Evolutionary conservation across 2,888 invertebrate species (phyloP), one percentile per base, ranked within the genome.

Genomic region (Hedya salicella): DNA sequence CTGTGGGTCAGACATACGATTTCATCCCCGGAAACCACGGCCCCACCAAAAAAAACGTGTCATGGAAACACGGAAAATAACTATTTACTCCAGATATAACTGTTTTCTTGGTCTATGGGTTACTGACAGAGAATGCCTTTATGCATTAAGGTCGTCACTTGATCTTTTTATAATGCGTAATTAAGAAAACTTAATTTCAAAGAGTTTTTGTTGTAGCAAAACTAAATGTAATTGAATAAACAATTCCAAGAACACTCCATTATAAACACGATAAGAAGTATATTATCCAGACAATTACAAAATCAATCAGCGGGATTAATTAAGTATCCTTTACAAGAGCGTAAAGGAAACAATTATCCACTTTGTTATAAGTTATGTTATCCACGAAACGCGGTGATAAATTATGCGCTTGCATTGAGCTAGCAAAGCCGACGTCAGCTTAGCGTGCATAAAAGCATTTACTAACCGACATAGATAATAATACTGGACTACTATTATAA

Each of bases 381-480:
- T 57, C 59, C 48, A 60, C 39, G 21, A 39, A 48, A 14, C 13
- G 19, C 16, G 44, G n/a, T 57, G 19, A 63, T 63, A 63, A 56
- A 49, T 56, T 49, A 53, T 54, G 53, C 44, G 61, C 32, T 14
- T 17, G 48, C 63, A 56, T 17, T 54, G 54, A 63, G 48, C 44
- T n/a, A 32, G 52, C 8, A 48, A 54, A 30, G 54, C 32, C 48
- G 19, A 19, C 21, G 44, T 46, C 17, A 32, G 36, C 46, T 32
- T n/a, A 32, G 44, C 25, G 57, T 16, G 39, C 46, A 56, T 54
- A 54, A 54, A 62, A 40, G 48, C 25, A 68, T 71, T 73, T 72
- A 72, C 66, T 62, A 52, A 68, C 70, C 69, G 74, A 78, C 77
- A 78, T 79, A 77, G 75, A 79, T 79, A 78, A 76, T 78, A 79